These are phyloP conservation scores for Drymodes brunneopygia DNA, from an alignment of 2,113 vertebrate genomes.

Conservation along the genomic window DNA sequence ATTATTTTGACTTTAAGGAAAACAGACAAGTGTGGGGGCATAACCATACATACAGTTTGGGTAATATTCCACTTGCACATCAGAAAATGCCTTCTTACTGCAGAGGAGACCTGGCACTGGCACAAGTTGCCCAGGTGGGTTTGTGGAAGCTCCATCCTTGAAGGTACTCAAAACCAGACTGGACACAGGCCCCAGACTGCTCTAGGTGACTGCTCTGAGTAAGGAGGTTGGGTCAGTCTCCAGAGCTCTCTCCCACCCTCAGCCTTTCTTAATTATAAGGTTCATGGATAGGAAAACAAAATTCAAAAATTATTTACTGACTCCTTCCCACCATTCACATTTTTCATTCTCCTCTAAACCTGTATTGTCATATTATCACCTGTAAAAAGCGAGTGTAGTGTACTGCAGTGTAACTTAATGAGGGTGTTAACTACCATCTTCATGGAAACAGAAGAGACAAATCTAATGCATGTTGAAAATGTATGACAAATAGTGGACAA, in stretches of 20 bases:
- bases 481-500: not conserved
- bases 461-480: not conserved
- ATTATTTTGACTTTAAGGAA: not conserved
- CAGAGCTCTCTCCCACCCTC: not conserved
- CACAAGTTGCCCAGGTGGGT: not conserved
- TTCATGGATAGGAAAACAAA: not conserved
- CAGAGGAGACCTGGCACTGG: not conserved
- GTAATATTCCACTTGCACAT: not conserved
- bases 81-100: not conserved
- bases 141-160: not conserved
- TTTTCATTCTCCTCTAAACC: not conserved
- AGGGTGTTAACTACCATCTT: not conserved
- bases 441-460: not conserved
- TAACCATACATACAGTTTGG: not conserved
- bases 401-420: not conserved
- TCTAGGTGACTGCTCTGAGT: not conserved
- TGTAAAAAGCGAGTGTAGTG: not conserved
- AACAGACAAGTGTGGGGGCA: not conserved
- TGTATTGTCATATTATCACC: not conserved
- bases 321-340: not conserved
- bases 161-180: not conserved
- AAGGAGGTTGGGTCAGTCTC: not conserved
- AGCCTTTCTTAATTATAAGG: not conserved
- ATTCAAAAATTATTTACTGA: not conserved
- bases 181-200: rapidly evolving